Base-by-base conservation (phyloP, 2,113 vertebrate genomes). In the Myotis brandtii region DNA sequence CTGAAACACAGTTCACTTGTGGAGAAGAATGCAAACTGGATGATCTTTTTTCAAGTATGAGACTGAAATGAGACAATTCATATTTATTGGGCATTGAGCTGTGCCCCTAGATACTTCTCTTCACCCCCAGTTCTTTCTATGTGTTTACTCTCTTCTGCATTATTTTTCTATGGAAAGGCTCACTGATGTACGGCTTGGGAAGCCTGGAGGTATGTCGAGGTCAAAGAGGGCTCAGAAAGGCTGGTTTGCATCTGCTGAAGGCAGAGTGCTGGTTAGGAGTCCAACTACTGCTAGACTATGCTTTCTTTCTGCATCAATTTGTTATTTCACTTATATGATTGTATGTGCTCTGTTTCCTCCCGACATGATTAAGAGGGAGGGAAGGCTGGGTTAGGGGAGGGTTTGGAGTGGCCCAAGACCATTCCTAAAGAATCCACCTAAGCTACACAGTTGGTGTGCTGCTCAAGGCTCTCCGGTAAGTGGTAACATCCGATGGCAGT, bases 241-340 rank as follows among this genome's bases (percentile, higher is more conserved):
- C 43, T 16, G 27, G 25, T 70, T 76, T 40, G 67, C 17, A 9
- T 59, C 67, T 72, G 62, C 46, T 54, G 30, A 18, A 52, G 48
- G 56, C 27, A 64, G 34, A 2, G 7, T 30, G 62, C 20, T 9
- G 0, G 12, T 1, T 43, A 34, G 52, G 52, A 34, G 46, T 27
- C 9, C 3, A 5, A 40, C 1, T 2, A 25, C 11, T 32, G 32
- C 56, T 16, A 9, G 70, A 32, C 48, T 4, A 16, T 73, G 13
- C 23, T 25, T 73, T 0, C 21, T 72, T 43, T 25, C 6, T 70
- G 6, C 37, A 27, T 73, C 13, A 18, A 32, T 32, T 46, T 75
- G 40, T 43, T 76, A 10, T 50, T 76, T 46, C 16, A 50, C 16
- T 50, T 76, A 76, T 6, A 32, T 30, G 14, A 27, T 76, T 18